These are phyloP conservation scores for Diarsia rubi DNA, from an alignment of 2,888 invertebrate genomes.

Conservation along the genomic window DNA sequence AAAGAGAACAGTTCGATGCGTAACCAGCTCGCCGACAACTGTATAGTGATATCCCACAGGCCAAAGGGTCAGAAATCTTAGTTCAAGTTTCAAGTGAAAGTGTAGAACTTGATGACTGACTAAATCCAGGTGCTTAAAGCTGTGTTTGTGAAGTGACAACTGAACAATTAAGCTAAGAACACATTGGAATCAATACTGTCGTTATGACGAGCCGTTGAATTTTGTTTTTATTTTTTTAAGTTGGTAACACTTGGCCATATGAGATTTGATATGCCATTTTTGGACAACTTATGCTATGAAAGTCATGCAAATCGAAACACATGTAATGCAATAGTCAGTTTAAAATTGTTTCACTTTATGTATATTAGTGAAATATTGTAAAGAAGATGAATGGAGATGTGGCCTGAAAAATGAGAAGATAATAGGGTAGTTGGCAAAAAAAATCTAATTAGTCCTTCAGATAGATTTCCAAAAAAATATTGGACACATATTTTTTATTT, in stretches of 20 bases:
- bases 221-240: slow-evolving; percentile 33
- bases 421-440: too few relatives aligned
- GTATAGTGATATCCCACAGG: slow-evolving; percentile 86
- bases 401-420: neutral
- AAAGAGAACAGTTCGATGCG: slow-evolving; percentile 94
- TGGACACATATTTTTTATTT: too few relatives aligned
- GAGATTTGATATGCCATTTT: slow-evolving; percentile 18
- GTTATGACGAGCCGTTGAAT: slow-evolving; percentile 25
- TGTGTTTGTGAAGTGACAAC: slow-evolving; percentile 68
- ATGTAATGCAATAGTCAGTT: neutral
- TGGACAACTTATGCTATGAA: too few relatives aligned
- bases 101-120: slow-evolving; percentile 64
- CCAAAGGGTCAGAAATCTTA: slow-evolving; percentile 85
- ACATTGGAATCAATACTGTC: slow-evolving; percentile 62
- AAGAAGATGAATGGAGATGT: neutral
- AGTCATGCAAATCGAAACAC: neutral
- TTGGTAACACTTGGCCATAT: slow-evolving; percentile 25
- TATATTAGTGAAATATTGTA: neutral
- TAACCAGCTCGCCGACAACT: slow-evolving; percentile 92
- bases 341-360: neutral
- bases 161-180: slow-evolving; percentile 51
- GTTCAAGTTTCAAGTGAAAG: slow-evolving; percentile 68
- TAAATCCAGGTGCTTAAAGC: slow-evolving; percentile 73
- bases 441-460: too few relatives aligned
- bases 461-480: too few relatives aligned